Evolutionary conservation across 37 sponge, comb jelly and placozoan species (phyloP).

Genomic region (Oopsacas minuta): DNA sequence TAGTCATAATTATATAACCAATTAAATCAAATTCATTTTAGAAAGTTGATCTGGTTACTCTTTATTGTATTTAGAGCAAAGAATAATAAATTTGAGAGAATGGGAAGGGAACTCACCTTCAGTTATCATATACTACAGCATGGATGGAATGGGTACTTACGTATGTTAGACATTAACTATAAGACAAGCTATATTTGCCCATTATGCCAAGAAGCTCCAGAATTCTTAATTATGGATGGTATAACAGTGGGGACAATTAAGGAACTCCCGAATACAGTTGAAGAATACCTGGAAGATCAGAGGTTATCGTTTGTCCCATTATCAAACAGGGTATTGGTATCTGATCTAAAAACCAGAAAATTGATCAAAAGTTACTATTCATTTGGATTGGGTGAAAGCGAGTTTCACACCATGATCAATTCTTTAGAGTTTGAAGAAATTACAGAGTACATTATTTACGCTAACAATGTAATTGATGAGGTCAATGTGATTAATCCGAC

Average conservation of each 20-base stretch:
- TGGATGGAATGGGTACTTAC: neutral
- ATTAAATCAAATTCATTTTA: no score
- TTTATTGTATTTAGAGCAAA: neutral
- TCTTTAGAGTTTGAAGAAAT: neutral
- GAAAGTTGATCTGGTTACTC: neutral
- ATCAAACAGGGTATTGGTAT: neutral
- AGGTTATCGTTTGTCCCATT: neutral
- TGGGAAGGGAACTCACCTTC: neutral
- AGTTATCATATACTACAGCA: neutral
- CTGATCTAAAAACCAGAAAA: neutral
- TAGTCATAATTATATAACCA: no score
- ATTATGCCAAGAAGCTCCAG: neutral
- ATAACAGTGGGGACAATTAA: neutral
- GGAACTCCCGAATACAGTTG: neutral
- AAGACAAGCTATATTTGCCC: neutral
- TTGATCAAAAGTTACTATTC: neutral
- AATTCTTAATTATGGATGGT: conserved; percentile 8
- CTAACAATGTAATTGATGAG: neutral
- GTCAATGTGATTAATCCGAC: neutral
- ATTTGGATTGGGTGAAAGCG: neutral
- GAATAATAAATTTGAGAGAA: neutral
- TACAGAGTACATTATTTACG: neutral
- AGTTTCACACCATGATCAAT: neutral
- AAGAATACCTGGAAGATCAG: neutral
- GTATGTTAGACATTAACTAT: neutral